A percentile compares a stretch with the other conserved stretches of the same genome.
phyloP scores from a whole-genome alignment of 2,888 invertebrate species.

The Dasypogon diadema region DNA sequence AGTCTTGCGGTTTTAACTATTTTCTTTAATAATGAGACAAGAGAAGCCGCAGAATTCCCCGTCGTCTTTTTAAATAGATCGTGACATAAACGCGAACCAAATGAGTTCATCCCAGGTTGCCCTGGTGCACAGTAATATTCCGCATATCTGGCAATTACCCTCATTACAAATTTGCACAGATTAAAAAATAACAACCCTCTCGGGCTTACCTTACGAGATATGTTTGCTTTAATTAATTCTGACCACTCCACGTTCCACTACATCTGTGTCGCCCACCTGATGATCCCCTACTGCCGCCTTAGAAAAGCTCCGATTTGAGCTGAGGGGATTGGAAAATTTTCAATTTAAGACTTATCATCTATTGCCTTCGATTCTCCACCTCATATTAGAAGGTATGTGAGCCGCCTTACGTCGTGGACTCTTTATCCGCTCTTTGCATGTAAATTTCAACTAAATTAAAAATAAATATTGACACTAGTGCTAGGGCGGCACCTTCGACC shows the following conservation, averaged over 20 bases:
- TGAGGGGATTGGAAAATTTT: neutral
- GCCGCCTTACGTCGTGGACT: neutral
- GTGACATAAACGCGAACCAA: neutral
- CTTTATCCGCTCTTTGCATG: neutral
- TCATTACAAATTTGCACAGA: neutral
- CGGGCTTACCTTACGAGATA: neutral
- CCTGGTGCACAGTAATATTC: too few relatives aligned
- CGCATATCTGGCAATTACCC: too few relatives aligned
- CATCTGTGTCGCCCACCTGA: neutral
- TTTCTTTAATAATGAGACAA: neutral
- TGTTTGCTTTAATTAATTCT: conserved; percentile 25
- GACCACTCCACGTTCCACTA: neutral
- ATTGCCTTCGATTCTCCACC: neutral
- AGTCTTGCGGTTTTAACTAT: conserved; percentile 19
- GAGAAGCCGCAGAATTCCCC: neutral
- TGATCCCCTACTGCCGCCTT: neutral
- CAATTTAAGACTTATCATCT: conserved; percentile 20
- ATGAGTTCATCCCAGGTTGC: too few relatives aligned
- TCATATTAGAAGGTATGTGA: neutral
- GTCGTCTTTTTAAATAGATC: conserved; percentile 3
- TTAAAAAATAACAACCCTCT: neutral
- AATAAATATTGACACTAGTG: conserved; percentile 38
- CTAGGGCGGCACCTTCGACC: conserved; percentile 2
- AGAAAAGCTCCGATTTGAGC: neutral
- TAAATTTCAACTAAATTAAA: conserved; percentile 47